Percentiles rank a stretch among this genome's conserved stretches.
phyloP scores from a whole-genome alignment of 2,113 vertebrate species.

The Halcyon senegalensis region DNA sequence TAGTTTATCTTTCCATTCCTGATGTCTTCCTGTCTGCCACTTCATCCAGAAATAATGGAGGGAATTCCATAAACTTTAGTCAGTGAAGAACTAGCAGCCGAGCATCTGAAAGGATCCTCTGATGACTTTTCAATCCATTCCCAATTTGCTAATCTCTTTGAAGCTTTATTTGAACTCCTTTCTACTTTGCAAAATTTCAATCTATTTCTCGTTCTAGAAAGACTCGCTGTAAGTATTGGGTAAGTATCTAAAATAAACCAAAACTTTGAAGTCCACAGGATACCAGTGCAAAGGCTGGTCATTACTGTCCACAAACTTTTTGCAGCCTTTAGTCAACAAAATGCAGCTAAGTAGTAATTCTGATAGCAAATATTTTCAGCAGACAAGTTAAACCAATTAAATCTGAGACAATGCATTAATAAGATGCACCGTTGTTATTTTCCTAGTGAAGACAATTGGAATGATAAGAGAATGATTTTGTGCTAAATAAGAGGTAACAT shows the following conservation, averaged over 20 bases:
- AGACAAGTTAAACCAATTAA: slow-evolving; percentile 38
- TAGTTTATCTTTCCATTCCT: neutral
- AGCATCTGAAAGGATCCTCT: neutral
- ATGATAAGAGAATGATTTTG: slow-evolving; percentile 32
- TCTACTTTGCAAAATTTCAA: neutral
- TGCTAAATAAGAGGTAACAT: slow-evolving; percentile 22
- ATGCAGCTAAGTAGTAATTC: neutral
- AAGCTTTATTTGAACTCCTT: neutral
- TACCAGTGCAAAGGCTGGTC: neutral
- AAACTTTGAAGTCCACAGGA: neutral
- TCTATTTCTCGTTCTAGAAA: neutral
- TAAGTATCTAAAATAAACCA: neutral
- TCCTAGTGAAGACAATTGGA: slow-evolving; percentile 29
- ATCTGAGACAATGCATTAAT: slow-evolving; percentile 2
- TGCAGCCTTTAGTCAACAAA: neutral
- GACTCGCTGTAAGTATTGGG: neutral
- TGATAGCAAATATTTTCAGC: neutral
- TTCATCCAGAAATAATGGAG: neutral
- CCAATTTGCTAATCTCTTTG: neutral
- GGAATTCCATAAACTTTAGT: neutral
- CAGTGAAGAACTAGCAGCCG: neutral
- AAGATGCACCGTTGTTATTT: slow-evolving; percentile 10
- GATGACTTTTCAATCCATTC: neutral
- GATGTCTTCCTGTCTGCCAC: neutral
- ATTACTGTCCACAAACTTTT: neutral